Percentiles rank a stretch among this genome's conserved stretches.
Conservation (phyloP, 1,140 invertebrate genomes). For the Atta texana region DNA sequence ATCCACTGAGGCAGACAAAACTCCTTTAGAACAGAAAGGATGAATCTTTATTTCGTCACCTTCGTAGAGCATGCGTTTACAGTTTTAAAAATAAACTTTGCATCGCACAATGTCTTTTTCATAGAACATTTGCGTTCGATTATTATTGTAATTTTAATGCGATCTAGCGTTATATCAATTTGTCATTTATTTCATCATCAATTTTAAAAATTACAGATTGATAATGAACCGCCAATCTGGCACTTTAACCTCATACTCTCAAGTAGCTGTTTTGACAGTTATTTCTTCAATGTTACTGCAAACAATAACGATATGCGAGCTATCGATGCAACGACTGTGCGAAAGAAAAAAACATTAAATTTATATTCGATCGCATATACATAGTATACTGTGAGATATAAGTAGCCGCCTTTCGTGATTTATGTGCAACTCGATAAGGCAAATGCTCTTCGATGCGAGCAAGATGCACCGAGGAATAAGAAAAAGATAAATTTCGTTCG, state of each 20-base stretch:
- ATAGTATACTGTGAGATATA: conserved; percentile 20
- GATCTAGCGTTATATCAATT: not conserved
- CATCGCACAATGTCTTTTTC: not conserved
- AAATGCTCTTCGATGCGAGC: conserved; percentile 8
- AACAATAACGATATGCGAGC: not conserved
- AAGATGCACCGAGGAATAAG: not conserved
- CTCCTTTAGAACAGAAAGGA: conserved; percentile 59
- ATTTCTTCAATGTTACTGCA: conserved; percentile 1
- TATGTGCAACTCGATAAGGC: conserved; percentile 12
- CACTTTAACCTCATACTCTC: not conserved
- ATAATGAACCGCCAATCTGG: not conserved
- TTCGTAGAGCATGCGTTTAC: conserved; percentile 26
- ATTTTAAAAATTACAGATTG: not conserved
- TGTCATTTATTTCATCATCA: not conserved
- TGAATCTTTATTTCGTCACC: conserved; percentile 65
- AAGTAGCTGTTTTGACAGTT: not conserved
- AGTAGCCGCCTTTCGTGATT: conserved; percentile 37
- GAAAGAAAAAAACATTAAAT: conserved; percentile 30
- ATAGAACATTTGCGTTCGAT: conserved; percentile 26
- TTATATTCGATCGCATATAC: not conserved
- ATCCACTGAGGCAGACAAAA: conserved; percentile 53
- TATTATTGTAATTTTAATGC: not conserved
- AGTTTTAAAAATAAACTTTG: conserved; percentile 42
- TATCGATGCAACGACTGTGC: not conserved
- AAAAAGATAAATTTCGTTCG: conserved; percentile 33